These are phyloP conservation scores for Mantis religiosa DNA, from an alignment of 2,888 invertebrate genomes.

Conservation along the genomic window DNA sequence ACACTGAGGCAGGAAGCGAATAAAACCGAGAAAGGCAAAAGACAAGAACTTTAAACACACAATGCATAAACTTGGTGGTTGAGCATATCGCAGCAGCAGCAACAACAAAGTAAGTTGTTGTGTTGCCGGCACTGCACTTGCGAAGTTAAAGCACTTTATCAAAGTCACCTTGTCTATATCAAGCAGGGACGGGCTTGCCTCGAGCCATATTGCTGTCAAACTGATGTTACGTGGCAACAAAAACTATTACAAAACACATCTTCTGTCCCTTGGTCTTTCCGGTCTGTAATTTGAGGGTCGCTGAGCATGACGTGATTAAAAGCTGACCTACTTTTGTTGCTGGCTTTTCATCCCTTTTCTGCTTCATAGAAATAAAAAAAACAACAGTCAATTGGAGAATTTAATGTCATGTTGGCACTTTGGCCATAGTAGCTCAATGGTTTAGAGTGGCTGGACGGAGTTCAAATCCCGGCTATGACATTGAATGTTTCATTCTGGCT, in stretches of 20 bases:
- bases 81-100: not conserved
- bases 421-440: too few species aligned
- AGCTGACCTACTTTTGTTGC: too few species aligned
- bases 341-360: too few species aligned
- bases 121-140: not conserved
- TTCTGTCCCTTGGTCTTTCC: not conserved
- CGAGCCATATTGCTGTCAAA: not conserved
- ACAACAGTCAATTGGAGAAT: too few species aligned
- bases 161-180: not conserved
- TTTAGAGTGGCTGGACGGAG: too few species aligned
- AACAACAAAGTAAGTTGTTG: not conserved
- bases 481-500: too few species aligned
- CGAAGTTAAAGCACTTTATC: not conserved
- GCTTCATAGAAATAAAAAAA: too few species aligned
- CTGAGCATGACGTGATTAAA: not conserved
- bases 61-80: not conserved
- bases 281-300: not conserved
- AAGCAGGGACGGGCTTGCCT: not conserved
- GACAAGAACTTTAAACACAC: not conserved
- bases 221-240: not conserved
- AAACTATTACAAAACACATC: not conserved
- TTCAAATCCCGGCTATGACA: too few species aligned
- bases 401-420: too few species aligned
- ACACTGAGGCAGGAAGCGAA: not conserved
- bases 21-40: not conserved